Evolutionary conservation across 2,797 vertebrate genomes (phyloP), one percentile per base, ranked within the genome.

Genomic region (Coendou prehensilis): DNA sequence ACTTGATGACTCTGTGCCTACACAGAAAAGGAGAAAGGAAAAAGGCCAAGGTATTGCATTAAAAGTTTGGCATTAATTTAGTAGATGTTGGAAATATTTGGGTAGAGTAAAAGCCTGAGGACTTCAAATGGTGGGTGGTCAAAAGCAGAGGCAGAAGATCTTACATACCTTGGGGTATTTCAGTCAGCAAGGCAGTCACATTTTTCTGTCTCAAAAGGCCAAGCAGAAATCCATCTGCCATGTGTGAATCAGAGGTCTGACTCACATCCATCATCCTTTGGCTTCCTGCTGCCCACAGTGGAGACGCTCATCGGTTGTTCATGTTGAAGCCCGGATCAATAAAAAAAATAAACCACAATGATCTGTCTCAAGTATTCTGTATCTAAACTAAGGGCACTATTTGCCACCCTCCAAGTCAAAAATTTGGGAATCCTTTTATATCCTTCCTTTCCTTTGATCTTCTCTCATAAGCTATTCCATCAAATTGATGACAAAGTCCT

Each of bases 341-440:
- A 63, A 87, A 89, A 22, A 89, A 93, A 64, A 50, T 61, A 85
- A 90, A 63, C 33, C 93, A 71, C 90, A 81, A 33, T 26, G 2
- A 59, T 67, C 59, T 86, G 56, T 73, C 67, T 63, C 50, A 57
- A 45, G 13, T n/a, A 81, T 69, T 89, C 59, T 69, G 18, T 20
- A 15, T 76, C 33, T 67, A 63, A 69, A 17, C 33, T 67, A 69
- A 76, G 91, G 76, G 9, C 26, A 76, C 15, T 87, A 28, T 52
- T 81, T 93, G 17, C 47, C 75, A 71, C 57, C 9, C 22, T 56
- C 20, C 7, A 69, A 45, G 47, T 79, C 30, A 61, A 92, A 87
- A 95, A 20, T 2, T 10, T 33, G n/a, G 71, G 59, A 63, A 61
- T 47, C 8, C 78, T 20, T 84, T 91, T 17, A 75, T 61, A 85